phyloP scores from a whole-genome alignment of 2,888 invertebrate genomes.

The Oscheius sp. region DNA sequence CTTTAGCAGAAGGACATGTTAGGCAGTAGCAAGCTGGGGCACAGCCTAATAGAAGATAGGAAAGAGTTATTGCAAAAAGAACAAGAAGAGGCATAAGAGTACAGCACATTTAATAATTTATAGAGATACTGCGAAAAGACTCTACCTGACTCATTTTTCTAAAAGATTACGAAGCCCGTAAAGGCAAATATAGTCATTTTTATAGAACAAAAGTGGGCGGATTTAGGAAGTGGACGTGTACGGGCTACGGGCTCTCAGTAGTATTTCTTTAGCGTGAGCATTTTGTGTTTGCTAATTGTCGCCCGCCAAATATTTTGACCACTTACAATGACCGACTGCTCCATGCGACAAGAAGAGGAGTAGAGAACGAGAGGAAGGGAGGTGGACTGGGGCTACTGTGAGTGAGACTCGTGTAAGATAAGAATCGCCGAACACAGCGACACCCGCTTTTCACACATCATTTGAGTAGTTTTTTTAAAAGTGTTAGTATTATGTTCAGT shows the following conservation, averaged over 20 bases:
- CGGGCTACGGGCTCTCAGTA: background rate
- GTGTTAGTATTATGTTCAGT: slow-evolving; percentile 3
- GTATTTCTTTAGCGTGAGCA: slow-evolving; percentile 11
- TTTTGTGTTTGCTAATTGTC: slow-evolving; percentile 27
- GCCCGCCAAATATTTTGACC: slow-evolving; percentile 24
- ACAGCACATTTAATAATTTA: no score
- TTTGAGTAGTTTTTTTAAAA: background rate
- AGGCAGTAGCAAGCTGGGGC: background rate
- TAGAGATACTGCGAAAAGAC: background rate
- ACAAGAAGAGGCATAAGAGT: no score
- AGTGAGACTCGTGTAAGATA: slow-evolving; percentile 28
- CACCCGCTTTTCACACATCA: slow-evolving; percentile 28
- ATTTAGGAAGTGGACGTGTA: background rate
- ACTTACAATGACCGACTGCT: slow-evolving; percentile 32
- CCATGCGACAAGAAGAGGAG: slow-evolving; percentile 5
- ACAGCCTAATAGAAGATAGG: no score
- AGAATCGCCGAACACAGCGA: slow-evolving; percentile 34
- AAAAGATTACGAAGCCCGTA: background rate
- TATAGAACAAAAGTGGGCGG: slow-evolving; percentile 11
- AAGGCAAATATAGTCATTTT: slow-evolving; percentile 1
- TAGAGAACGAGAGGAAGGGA: background rate
- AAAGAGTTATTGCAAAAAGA: no score
- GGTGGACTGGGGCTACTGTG: slow-evolving; percentile 30
- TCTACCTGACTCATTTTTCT: slow-evolving; percentile 7
- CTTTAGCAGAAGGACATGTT: background rate